Evolutionary conservation across 2,797 vertebrate species (phyloP).

Genomic region (Potorous gilbertii): DNA sequence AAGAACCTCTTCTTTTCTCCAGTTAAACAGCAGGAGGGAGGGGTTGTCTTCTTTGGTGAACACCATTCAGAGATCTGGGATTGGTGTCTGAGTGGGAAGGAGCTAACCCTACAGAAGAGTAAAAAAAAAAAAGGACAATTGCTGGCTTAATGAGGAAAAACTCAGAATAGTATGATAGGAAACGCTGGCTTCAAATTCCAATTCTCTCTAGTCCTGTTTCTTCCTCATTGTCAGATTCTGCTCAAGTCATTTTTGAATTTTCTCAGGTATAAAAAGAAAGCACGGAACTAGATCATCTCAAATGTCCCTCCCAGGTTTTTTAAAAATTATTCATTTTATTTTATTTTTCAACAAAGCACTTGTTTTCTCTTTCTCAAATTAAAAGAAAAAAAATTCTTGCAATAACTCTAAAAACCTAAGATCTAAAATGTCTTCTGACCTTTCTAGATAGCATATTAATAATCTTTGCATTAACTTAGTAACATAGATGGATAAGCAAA

Average conservation of each 20-base stretch:
- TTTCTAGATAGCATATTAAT: neutral
- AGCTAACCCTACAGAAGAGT: fast-evolving
- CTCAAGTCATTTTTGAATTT: neutral
- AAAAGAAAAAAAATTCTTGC: neutral
- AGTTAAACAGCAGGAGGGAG: neutral
- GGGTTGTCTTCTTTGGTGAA: neutral
- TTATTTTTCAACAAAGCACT: neutral
- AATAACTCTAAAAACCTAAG: neutral
- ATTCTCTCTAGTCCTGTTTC: neutral
- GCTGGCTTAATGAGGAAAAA: neutral
- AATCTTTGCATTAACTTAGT: neutral
- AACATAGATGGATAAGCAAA: neutral
- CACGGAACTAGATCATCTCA: neutral
- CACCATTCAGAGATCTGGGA: neutral
- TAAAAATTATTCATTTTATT: neutral
- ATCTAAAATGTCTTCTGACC: neutral
- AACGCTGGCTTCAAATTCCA: neutral
- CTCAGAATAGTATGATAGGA: neutral
- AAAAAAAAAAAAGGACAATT: fast-evolving
- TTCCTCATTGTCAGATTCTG: neutral
- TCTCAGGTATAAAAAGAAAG: neutral
- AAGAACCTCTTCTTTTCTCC: neutral
- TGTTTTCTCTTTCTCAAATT: neutral
- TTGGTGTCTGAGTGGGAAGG: neutral
- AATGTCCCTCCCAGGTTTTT: neutral